Conservation (phyloP, 2,113 vertebrate species). For the Carettochelys insculpta region DNA sequence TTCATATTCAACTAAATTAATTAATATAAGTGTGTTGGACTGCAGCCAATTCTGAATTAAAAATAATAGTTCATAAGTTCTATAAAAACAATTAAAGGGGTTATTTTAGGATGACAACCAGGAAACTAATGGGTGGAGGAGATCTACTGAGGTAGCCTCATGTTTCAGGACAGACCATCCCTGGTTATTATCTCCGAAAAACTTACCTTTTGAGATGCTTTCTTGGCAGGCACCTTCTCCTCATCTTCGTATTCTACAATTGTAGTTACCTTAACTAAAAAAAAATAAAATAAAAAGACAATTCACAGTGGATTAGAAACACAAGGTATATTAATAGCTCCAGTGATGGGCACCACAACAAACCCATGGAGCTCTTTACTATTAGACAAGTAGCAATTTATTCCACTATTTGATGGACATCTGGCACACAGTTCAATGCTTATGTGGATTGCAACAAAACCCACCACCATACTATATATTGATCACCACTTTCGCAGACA, state of each 20-base stretch:
- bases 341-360: not conserved
- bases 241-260: constrained; percentile 66
- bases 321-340: not conserved
- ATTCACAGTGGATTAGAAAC: not conserved
- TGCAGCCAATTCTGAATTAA: not conserved
- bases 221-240: constrained; percentile 31
- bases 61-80: not conserved
- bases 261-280: constrained; percentile 74
- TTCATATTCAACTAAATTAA: not conserved
- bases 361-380: not conserved
- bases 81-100: not conserved
- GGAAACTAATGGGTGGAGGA: too few species aligned
- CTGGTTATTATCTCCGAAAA: accelerated
- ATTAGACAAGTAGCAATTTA: accelerated
- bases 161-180: not conserved
- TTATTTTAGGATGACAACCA: not conserved
- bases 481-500: not conserved
- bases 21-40: not conserved
- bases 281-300: not conserved
- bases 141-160: not conserved
- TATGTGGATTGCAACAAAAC: not conserved
- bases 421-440: not conserved
- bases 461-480: not conserved
- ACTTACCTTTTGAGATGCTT: constrained; percentile 68
- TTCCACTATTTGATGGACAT: not conserved